phyloP scores from a whole-genome alignment of 1,140 invertebrate species.

The Drosophila mauritiana region DNA sequence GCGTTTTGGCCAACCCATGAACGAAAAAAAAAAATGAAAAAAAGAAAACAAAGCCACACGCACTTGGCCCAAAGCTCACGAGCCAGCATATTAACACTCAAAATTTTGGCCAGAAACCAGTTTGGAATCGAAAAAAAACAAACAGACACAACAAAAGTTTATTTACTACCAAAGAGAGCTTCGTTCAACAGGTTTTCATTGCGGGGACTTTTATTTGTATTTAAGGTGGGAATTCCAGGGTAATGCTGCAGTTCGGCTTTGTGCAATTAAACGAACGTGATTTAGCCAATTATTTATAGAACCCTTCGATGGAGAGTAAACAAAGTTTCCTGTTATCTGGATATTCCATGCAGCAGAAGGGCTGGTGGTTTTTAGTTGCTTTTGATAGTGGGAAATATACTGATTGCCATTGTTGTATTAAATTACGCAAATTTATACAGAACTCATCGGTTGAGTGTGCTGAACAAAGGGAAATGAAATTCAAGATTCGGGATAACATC shows the following conservation, averaged over 20 bases:
- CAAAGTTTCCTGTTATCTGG: constrained; percentile 1
- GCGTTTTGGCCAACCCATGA: constrained; percentile 15
- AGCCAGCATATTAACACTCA: constrained; percentile 41
- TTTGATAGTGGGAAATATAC: neutral
- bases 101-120: constrained; percentile 58
- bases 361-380: neutral
- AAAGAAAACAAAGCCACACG: constrained; percentile 32
- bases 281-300: constrained; percentile 46
- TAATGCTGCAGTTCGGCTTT: constrained; percentile 19
- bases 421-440: neutral
- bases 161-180: constrained; percentile 47
- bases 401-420: too few relatives aligned
- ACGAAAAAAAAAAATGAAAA: constrained; percentile 7
- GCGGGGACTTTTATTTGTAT: constrained; percentile 37
- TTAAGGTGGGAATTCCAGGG: constrained; percentile 57
- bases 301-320: constrained; percentile 3
- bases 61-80: constrained; percentile 52
- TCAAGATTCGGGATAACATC: neutral
- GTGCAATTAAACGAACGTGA: constrained; percentile 57
- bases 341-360: neutral
- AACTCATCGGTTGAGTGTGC: neutral
- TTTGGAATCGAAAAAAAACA: constrained; percentile 41
- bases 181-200: constrained; percentile 72
- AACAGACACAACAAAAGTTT: constrained; percentile 48
- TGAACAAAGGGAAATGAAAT: neutral